Base-by-base conservation (phyloP, 2,888 invertebrate species). In the Sarcophaga carnaria region DNA sequence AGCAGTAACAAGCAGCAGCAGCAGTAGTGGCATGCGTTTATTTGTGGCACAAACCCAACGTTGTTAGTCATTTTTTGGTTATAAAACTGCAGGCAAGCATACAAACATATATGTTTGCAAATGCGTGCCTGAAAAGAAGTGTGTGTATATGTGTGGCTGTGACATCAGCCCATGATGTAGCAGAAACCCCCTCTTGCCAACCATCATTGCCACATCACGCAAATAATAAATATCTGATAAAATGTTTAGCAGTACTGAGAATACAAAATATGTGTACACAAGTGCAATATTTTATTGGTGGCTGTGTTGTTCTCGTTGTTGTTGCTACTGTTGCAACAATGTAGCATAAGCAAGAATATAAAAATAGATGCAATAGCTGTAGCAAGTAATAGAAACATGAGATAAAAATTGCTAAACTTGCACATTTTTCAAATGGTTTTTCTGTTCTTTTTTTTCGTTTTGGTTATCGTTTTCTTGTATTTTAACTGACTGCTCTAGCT, bases 331-430 rank as follows among this genome's bases (percentile, higher is more conserved):
- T 37, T 37, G 37, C 6, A 37, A 62, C 49, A 47, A 25, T 49
- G 45, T 1, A 49, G 49, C 60, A 62, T 5, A 25, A 70, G 45
- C 20, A 76, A 20, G 54, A 54, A 54, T 4, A 54, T 17, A 72
- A 37, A 60, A 83, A 78, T 54, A 83, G 10, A 78, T 70, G 77
- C 49, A 66, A 77, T 54, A 4, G 54, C 12, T 54, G 54, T 37
- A 37, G 54, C 37, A 22, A 22, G n/a, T 77, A 66, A 54, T 49
- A 45, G 63, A 54, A 80, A 63, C 72, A 74, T 12, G 11, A 67
- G 25, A 71, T 83, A 75, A 81, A 87, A 83, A 84, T 78, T 83
- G 77, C 80, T 45, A 78, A 75, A 83, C 49, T 83, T 81, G 75
- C 78, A 83, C 60, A 81, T 86, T 69, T 82, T 77, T 76, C 37